Base-by-base conservation (phyloP, 2,888 invertebrate species). In the Parasteatoda lunata region DNA sequence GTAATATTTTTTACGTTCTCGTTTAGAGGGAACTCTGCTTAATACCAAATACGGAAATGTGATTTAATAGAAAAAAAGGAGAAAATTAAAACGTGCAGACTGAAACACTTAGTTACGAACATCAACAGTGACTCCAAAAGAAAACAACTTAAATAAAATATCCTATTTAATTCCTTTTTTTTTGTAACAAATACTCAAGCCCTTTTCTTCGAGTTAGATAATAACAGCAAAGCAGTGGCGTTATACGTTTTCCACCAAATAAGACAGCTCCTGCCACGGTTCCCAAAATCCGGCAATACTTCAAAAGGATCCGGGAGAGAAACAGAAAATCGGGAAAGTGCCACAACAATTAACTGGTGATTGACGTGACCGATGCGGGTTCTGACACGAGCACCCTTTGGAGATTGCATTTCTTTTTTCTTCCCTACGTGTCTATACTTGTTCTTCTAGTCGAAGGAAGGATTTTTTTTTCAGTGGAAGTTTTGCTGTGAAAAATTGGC, bases 261-360 rank as follows among this genome's bases (percentile, higher is more conserved):
- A 30, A 66, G 81, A 81, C 81, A 81, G 68, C 68, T 59, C 13
- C 75, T 81, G 81, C 81, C 81, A 81, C n/a, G 11, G 5, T 6
- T 6, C 11, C 51, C 54, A 49, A 66, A 49, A n/a, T 47, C 15
- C 7, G 30, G 64, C 64, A 64, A 59, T 71, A 49, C 79, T 64
- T 79, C 79, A 70, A 77, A 64, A 70, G 52, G 52, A 47, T n/a
- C 59, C 30, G 69, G 71, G 6, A 47, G 78, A 64, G 52, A 71
- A 79, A 69, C 54, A 52, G 51, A 45, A 71, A 72, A 80, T 80
- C 80, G 80, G 72, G 65, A 75, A 81, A 81, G 75, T 81, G 81
- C 81, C 81, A 81, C 81, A 81, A 75, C 81, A 81, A 81, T 81
- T 81, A 81, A 75, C 68, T 54, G 68, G 68, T 81, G 81, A 81